These are phyloP conservation scores for Equus przewalskii DNA, from an alignment of 2,113 vertebrate genomes.

Conservation along the genomic window DNA sequence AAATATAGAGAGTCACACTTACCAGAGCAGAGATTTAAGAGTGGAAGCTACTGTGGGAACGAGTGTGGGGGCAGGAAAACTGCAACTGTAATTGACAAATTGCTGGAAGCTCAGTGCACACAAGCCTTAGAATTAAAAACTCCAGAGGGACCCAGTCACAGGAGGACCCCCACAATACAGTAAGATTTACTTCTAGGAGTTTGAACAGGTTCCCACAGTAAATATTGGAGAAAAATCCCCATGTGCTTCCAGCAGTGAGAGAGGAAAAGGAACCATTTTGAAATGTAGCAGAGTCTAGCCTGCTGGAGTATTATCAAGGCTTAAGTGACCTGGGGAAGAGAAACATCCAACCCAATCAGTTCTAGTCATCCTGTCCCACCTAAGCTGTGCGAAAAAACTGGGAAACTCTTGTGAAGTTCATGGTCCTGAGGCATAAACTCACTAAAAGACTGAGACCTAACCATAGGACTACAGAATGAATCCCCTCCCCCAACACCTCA, in stretches of 20 bases:
- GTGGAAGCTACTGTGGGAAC: neutral
- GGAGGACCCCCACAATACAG: neutral
- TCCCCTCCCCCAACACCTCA: neutral
- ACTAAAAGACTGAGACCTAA: neutral
- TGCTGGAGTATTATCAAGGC: neutral
- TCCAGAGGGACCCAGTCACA: neutral
- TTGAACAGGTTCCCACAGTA: neutral
- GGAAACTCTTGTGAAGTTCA: neutral
- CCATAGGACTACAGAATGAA: neutral
- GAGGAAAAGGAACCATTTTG: neutral
- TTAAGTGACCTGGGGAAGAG: neutral
- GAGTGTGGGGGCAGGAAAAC: neutral
- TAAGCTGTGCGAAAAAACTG: neutral
- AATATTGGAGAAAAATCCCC: neutral
- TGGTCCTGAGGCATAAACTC: neutral
- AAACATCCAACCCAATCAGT: too few species aligned
- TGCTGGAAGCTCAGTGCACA: neutral
- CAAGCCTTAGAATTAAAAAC: neutral
- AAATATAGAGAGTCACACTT: too few species aligned
- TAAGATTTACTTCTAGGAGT: neutral
- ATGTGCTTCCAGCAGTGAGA: neutral
- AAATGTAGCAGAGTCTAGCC: neutral
- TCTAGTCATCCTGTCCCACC: neutral
- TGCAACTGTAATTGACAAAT: accelerated
- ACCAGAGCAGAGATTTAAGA: neutral